Evolutionary conservation across 2,888 invertebrate species (phyloP).

Genomic region (Glaucopsyche alexis): DNA sequence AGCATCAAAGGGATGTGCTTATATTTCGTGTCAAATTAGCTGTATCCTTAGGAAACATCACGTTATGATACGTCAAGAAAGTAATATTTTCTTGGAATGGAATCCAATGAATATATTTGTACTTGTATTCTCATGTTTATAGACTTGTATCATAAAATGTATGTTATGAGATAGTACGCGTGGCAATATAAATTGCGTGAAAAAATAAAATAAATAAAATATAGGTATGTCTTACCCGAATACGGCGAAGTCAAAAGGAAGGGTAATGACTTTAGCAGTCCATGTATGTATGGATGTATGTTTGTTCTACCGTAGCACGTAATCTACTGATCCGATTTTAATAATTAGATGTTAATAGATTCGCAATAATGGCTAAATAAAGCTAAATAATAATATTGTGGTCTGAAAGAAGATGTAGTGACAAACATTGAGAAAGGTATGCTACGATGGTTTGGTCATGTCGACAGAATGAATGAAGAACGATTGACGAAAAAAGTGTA

Average conservation of each 20-base stretch:
- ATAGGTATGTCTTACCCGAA: neutral
- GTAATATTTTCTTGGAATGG: neutral
- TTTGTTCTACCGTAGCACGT: neutral
- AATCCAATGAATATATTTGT: conserved; percentile 20
- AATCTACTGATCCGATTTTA: too few species aligned
- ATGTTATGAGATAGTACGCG: neutral
- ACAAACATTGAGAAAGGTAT: too few species aligned
- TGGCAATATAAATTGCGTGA: neutral
- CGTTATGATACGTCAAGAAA: neutral
- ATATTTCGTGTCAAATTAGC: neutral
- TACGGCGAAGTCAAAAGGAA: neutral
- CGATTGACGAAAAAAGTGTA: too few species aligned
- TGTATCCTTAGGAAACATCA: conserved; percentile 5
- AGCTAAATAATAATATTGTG: too few species aligned
- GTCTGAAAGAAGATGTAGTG: too few species aligned
- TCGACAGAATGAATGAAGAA: too few species aligned
- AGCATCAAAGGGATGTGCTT: neutral
- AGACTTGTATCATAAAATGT: conserved; percentile 1
- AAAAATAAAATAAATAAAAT: too few species aligned
- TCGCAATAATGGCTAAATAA: too few species aligned
- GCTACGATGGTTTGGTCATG: too few species aligned
- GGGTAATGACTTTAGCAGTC: too few species aligned
- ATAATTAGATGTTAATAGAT: too few species aligned
- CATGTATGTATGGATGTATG: neutral
- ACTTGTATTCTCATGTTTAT: neutral